Conservation (phyloP, 2,113 vertebrate species). For the Crypturellus undulatus region DNA sequence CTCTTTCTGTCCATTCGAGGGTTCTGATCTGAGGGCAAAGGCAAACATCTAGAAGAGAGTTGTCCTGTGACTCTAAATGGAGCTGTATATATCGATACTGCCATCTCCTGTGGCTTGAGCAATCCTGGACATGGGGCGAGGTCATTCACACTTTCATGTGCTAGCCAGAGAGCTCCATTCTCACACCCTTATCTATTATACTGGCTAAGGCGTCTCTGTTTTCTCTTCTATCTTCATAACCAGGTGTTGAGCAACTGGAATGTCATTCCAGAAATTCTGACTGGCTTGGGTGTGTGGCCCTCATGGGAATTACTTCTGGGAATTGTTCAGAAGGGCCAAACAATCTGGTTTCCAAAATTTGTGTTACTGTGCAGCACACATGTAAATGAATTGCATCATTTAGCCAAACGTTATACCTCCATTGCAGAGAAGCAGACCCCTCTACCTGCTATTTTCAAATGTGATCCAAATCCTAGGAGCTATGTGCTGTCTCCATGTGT, state of each 20-base stretch:
- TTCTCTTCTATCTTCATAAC: slow-evolving; percentile 65
- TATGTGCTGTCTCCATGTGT: neutral
- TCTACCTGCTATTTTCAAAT: neutral
- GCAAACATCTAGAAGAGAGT: neutral
- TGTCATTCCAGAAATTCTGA: slow-evolving; percentile 68
- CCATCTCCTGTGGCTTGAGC: slow-evolving; percentile 54
- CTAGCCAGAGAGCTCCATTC: slow-evolving; percentile 50
- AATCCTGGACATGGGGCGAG: slow-evolving; percentile 45
- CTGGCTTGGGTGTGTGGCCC: slow-evolving; percentile 64
- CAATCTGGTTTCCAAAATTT: neutral
- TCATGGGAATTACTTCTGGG: slow-evolving; percentile 37
- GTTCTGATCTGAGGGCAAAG: slow-evolving; percentile 17
- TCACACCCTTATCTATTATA: slow-evolving; percentile 68
- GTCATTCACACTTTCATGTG: slow-evolving; percentile 65
- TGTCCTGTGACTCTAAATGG: neutral
- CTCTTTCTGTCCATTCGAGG: neutral
- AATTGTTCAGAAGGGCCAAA: slow-evolving; percentile 20
- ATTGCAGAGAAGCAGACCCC: neutral
- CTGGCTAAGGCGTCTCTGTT: slow-evolving; percentile 61
- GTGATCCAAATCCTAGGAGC: neutral
- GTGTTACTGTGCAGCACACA: neutral
- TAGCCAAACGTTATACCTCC: neutral
- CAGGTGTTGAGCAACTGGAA: slow-evolving; percentile 64
- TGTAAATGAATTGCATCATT: neutral
- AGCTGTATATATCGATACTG: slow-evolving; percentile 51